A percentile compares a stretch with the other conserved stretches of the same genome.
Conservation (phyloP, 2,888 invertebrate genomes). For the Aquatica leii region DNA sequence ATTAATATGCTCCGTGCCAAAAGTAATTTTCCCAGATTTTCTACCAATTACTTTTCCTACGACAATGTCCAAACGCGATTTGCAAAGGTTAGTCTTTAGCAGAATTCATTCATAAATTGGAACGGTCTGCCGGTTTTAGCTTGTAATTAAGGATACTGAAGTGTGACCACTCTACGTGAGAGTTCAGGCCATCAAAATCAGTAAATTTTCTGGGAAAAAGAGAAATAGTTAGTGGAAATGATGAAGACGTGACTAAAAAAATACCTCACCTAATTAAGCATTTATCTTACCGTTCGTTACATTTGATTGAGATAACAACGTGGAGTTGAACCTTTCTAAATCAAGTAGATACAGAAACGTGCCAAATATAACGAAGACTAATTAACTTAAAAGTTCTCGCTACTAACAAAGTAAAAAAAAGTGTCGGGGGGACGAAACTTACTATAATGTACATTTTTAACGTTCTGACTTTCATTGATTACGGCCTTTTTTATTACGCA, state of each 20-base stretch:
- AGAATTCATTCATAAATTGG: constrained; percentile 9
- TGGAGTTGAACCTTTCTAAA: constrained; percentile 25
- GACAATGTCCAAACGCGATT: too few species aligned
- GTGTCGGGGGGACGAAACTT: neutral
- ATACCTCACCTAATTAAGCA: constrained; percentile 51
- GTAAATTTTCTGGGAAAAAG: neutral
- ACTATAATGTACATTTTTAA: neutral
- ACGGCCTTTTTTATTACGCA: constrained; percentile 18
- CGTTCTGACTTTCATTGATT: constrained; percentile 10
- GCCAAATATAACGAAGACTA: constrained; percentile 30
- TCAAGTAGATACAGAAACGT: constrained; percentile 16
- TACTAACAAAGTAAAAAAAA: constrained; percentile 12
- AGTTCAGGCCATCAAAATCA: neutral
- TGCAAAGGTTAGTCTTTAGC: too few species aligned
- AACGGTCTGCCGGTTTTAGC: constrained; percentile 8
- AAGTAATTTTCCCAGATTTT: too few species aligned
- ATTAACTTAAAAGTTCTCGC: constrained; percentile 24
- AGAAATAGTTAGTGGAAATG: too few species aligned
- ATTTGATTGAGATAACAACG: constrained; percentile 49
- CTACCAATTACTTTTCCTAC: too few species aligned
- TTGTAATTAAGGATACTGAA: constrained; percentile 13
- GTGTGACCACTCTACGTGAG: neutral
- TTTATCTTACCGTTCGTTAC: constrained; percentile 50
- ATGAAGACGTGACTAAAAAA: constrained; percentile 36
- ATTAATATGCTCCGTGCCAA: too few species aligned